Conservation (phyloP, 2,113 vertebrate species). For the Hipposideros armiger region DNA sequence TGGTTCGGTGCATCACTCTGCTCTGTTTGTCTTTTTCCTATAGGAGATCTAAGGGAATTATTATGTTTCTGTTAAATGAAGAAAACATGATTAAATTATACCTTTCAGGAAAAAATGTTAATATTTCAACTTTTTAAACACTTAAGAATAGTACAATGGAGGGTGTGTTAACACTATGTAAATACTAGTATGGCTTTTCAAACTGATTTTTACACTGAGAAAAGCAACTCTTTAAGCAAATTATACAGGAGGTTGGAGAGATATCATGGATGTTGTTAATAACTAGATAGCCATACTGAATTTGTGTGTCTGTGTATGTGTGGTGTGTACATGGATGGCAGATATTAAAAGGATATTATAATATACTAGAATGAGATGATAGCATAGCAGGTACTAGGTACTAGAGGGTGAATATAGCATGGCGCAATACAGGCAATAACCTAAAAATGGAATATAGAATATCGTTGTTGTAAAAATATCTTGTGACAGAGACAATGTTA, state of each 20-base stretch:
- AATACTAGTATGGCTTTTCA: background rate
- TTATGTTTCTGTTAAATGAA: conserved; percentile 57
- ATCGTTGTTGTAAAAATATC: background rate
- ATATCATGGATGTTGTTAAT: background rate
- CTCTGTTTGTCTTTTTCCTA: conserved; percentile 36
- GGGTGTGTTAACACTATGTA: conserved; percentile 18
- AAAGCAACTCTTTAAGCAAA: conserved; percentile 42
- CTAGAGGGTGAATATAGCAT: background rate
- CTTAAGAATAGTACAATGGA: background rate
- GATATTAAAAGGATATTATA: background rate
- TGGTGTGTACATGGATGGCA: background rate
- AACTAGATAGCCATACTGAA: background rate
- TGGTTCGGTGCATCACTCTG: background rate
- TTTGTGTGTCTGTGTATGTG: background rate
- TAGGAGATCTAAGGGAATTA: conserved; percentile 47
- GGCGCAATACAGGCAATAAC: background rate
- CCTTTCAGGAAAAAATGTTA: conserved; percentile 39
- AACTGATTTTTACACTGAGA: conserved; percentile 44
- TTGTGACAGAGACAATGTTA: background rate
- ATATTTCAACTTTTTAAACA: conserved; percentile 55
- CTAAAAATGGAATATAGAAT: conserved; percentile 47
- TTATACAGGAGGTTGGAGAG: background rate
- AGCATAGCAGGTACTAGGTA: background rate
- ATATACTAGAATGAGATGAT: background rate
- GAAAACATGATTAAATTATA: conserved; percentile 57